Percentiles rank a stretch among this genome's conserved stretches.
Evolutionary conservation across 2,888 invertebrate species (phyloP).

Genomic region (Habrosyne pyritoides): DNA sequence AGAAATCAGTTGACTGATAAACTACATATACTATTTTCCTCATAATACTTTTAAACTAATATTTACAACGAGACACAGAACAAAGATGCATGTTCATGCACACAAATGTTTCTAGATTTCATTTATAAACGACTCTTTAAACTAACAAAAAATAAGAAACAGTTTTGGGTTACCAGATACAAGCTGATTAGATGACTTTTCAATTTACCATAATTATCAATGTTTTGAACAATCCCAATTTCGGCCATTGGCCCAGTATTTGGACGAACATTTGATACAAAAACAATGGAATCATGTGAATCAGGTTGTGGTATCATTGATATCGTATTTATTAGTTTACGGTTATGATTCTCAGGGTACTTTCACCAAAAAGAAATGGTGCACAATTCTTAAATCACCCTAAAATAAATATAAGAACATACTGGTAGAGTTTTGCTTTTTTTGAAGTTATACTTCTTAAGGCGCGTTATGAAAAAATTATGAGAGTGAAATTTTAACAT

Average conservation of each 20-base stretch:
- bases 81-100: no score
- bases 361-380: constrained; percentile 32
- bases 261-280: constrained; percentile 26
- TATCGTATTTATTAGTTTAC: constrained; percentile 31
- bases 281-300: constrained; percentile 42
- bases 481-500: no score
- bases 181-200: constrained; percentile 2
- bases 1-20: no score
- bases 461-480: no score
- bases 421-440: no score
- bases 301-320: constrained; percentile 41
- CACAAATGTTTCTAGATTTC: no score
- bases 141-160: neutral
- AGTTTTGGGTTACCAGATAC: neutral
- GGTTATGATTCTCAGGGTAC: constrained; percentile 29
- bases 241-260: constrained; percentile 26
- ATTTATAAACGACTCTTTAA: no score
- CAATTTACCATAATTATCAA: neutral
- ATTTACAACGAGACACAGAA: no score
- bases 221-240: constrained; percentile 13
- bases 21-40: no score
- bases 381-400: constrained; percentile 6
- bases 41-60: no score
- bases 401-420: no score
- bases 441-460: no score